Percentiles rank a stretch among this genome's conserved stretches.
Conservation (phyloP, 1,140 invertebrate genomes). For the Brachionus plicatilis region DNA sequence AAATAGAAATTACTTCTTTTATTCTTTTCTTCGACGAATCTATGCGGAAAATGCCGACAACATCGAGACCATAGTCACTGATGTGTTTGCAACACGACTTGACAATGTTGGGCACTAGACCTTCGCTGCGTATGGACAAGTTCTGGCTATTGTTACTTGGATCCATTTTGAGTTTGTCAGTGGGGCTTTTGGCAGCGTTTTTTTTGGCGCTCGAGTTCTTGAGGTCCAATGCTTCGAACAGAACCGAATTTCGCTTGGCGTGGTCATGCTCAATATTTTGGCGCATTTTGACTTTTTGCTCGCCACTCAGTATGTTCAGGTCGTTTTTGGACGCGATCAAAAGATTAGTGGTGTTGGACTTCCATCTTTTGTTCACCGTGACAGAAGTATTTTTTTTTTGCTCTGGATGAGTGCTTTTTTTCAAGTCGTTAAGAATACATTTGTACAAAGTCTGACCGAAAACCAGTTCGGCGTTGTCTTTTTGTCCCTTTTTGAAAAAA, state of each 20-base stretch:
- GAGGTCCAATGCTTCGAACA: slow-evolving; percentile 31
- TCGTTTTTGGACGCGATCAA: slow-evolving; percentile 33
- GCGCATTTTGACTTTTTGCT: background rate
- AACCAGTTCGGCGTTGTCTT: background rate
- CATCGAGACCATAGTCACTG: slow-evolving; percentile 15
- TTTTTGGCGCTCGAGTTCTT: background rate
- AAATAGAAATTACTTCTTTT: background rate
- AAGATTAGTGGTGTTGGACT: slow-evolving; percentile 8
- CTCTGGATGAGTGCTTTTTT: background rate
- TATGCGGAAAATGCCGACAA: slow-evolving; percentile 16
- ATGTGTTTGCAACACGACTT: slow-evolving; percentile 29
- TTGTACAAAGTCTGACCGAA: slow-evolving; percentile 36
- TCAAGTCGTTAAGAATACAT: slow-evolving; percentile 38
- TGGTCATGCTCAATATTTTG: background rate
- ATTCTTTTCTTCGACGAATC: slow-evolving; percentile 40
- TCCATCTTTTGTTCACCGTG: background rate
- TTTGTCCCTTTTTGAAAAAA: background rate
- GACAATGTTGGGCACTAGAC: slow-evolving; percentile 36
- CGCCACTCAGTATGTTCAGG: background rate
- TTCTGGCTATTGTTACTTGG: background rate
- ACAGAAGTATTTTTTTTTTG: background rate
- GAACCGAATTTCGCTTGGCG: slow-evolving; percentile 27
- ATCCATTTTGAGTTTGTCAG: background rate
- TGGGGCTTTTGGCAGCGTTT: background rate
- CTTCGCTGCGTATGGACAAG: slow-evolving; percentile 31